These are phyloP conservation scores for Ceratina australensis DNA, from an alignment of 1,140 invertebrate species.

Conservation along the genomic window DNA sequence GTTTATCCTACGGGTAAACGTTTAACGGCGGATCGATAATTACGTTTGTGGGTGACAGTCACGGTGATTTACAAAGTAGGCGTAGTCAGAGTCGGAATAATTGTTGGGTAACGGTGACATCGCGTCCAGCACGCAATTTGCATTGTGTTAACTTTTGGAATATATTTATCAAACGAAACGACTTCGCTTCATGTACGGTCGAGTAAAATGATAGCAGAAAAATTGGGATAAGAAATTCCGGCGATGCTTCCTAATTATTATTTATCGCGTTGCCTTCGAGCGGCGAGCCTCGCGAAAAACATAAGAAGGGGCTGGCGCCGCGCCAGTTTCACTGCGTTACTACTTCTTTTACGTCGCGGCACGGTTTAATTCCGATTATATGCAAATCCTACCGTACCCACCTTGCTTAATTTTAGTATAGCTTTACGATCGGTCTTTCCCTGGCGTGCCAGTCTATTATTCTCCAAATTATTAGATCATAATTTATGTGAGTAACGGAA, in stretches of 20 bases:
- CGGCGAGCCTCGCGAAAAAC: background rate
- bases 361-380: conserved; percentile 54
- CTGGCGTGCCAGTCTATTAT: conserved; percentile 5
- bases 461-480: too few species aligned
- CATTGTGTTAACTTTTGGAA: too few species aligned
- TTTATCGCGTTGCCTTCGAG: too few species aligned
- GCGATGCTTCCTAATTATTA: too few species aligned
- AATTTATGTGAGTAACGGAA: too few species aligned
- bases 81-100: conserved; percentile 31
- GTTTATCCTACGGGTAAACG: background rate
- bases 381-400: conserved; percentile 36
- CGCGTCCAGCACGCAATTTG: conserved; percentile 1
- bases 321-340: background rate
- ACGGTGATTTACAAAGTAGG: conserved; percentile 51
- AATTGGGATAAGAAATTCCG: too few species aligned
- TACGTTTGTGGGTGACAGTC: conserved; percentile 28
- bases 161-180: too few species aligned
- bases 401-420: conserved; percentile 47
- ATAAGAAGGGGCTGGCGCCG: conserved; percentile 32
- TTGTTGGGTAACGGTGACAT: conserved; percentile 22
- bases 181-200: too few species aligned
- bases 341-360: conserved; percentile 13
- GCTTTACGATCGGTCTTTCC: conserved; percentile 38
- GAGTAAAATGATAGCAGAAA: too few species aligned
- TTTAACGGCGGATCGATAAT: conserved; percentile 31